These are phyloP conservation scores for Cepaea nemoralis DNA, from an alignment of 1,140 invertebrate species.

Conservation along the genomic window DNA sequence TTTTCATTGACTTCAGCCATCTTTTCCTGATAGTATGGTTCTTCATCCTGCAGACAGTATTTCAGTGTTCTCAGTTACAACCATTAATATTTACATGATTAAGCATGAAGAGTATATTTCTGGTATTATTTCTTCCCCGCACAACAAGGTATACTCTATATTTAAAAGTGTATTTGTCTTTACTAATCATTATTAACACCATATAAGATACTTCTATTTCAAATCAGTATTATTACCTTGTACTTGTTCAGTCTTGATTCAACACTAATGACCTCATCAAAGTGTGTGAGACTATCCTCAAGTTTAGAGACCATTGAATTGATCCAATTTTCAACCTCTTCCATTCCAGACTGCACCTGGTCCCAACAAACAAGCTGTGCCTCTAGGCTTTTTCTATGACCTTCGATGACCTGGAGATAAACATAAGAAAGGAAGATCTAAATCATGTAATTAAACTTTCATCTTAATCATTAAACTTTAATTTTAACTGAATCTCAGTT, in stretches of 20 bases:
- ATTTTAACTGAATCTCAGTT: too few species aligned
- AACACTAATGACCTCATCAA: constrained; percentile 84
- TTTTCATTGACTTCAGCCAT: constrained; percentile 84
- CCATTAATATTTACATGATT: too few species aligned
- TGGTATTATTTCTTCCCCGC: too few species aligned
- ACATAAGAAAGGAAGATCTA: not conserved
- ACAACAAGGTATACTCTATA: too few species aligned
- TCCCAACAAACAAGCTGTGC: constrained; percentile 91
- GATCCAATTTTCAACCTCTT: constrained; percentile 87
- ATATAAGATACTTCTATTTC: too few species aligned
- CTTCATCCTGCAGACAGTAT: constrained; percentile 77
- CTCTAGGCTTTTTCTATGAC: constrained; percentile 79
- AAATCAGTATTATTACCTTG: constrained; percentile 70
- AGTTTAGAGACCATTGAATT: constrained; percentile 83
- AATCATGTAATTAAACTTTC: too few species aligned
- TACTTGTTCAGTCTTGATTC: constrained; percentile 85
- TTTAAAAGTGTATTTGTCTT: too few species aligned
- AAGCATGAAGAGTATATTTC: too few species aligned
- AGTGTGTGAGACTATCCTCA: constrained; percentile 81
- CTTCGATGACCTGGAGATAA: constrained; percentile 64
- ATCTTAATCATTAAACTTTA: too few species aligned
- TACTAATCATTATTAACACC: too few species aligned
- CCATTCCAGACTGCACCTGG: constrained; percentile 87
- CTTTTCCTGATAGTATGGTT: constrained; percentile 82
- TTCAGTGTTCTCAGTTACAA: too few species aligned